These are phyloP conservation scores for Aphidius colemani DNA, from an alignment of 2,888 invertebrate genomes.

Conservation along the genomic window DNA sequence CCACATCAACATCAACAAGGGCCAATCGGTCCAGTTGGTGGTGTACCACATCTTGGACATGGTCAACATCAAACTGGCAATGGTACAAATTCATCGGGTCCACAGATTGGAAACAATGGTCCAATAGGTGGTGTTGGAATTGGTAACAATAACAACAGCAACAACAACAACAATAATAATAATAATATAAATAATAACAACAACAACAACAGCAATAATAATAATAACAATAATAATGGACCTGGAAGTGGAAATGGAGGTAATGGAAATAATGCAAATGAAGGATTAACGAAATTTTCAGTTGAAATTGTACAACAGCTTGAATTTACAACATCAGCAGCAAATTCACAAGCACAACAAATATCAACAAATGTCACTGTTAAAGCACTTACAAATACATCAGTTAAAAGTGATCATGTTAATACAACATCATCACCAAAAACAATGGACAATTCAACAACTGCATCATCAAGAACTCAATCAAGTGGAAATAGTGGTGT, in stretches of 20 bases:
- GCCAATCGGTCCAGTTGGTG: conserved; percentile 45
- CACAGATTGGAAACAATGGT: conserved; percentile 39
- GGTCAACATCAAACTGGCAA: conserved; percentile 49
- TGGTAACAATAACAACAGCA: conserved; percentile 1
- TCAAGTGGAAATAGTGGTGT: conserved; percentile 43
- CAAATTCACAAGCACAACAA: conserved; percentile 86
- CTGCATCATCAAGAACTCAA: conserved; percentile 41
- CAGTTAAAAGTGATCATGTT: conserved; percentile 66
- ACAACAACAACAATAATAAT: conserved; percentile 37
- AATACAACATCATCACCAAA: conserved; percentile 61
- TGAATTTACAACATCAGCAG: conserved; percentile 86
- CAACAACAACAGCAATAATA: too few species aligned
- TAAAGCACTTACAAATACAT: conserved; percentile 76
- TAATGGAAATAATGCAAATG: conserved; percentile 49
- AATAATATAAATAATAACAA: conserved; percentile 46
- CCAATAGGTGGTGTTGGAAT: conserved; percentile 39
- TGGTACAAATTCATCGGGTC: conserved; percentile 43
- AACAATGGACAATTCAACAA: conserved; percentile 61
- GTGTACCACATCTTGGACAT: conserved; percentile 49
- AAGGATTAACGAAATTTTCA: conserved; percentile 74
- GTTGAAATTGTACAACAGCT: conserved; percentile 92
- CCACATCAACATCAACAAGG: conserved; percentile 58
- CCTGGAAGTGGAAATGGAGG: conserved; percentile 22
- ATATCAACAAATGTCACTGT: conserved; percentile 92
- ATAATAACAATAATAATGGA: too few species aligned